A percentile compares a stretch with the other conserved stretches of the same genome.
Evolutionary conservation across 2,888 invertebrate species (phyloP).

Genomic region (Rhodophaea formosa): DNA sequence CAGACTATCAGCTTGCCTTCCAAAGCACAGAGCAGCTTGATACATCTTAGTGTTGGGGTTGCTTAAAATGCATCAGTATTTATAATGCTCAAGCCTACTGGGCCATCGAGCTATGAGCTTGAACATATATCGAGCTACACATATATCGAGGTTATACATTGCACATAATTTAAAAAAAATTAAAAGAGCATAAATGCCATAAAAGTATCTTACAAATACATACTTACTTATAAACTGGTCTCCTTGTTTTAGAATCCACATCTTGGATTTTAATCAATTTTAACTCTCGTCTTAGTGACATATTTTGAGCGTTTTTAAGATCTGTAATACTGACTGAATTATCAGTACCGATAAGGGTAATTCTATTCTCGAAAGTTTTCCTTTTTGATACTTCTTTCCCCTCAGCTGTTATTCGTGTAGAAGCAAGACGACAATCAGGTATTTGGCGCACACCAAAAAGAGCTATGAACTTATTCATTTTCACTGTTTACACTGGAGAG

Average conservation of each 20-base stretch:
- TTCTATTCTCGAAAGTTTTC: constrained; percentile 69
- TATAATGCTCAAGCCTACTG: too few relatives aligned
- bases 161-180: too few relatives aligned
- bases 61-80: too few relatives aligned
- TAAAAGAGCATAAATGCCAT: too few relatives aligned
- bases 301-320: constrained; percentile 85
- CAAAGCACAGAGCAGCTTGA: too few relatives aligned
- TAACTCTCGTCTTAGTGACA: constrained; percentile 85
- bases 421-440: constrained; percentile 46
- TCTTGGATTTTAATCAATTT: constrained; percentile 86
- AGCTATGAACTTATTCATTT: constrained; percentile 53
- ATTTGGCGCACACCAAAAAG: constrained; percentile 43
- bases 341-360: constrained; percentile 84
- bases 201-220: background rate
- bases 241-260: constrained; percentile 83
- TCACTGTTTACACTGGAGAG: constrained; percentile 16
- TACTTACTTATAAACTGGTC: constrained; percentile 84
- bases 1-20: too few relatives aligned
- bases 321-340: constrained; percentile 81
- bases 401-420: constrained; percentile 58
- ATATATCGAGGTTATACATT: too few relatives aligned
- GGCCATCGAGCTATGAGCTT: too few relatives aligned
- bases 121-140: too few relatives aligned
- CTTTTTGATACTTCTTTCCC: constrained; percentile 72
- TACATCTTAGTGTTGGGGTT: too few relatives aligned